Conservation (phyloP, 2,113 vertebrate species). For the Willisornis vidua region DNA sequence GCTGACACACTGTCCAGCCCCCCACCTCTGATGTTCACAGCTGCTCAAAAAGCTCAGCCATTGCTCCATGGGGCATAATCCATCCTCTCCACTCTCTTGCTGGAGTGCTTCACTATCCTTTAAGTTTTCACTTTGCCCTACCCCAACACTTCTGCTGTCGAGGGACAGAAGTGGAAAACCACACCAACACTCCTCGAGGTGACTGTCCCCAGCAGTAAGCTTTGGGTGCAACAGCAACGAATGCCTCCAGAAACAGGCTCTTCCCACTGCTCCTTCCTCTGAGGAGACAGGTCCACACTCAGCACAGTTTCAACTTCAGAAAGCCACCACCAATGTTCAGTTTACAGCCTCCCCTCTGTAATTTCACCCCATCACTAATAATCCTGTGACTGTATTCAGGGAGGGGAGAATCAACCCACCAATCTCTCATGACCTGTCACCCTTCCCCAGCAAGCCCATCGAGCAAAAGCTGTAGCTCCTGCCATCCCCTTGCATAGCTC, state of each 20-base stretch:
- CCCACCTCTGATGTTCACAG: background rate
- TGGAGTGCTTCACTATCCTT: background rate
- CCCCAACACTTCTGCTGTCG: background rate
- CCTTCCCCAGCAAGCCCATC: background rate
- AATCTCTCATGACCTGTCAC: background rate
- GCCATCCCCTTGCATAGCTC: accelerated
- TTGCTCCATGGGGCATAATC: background rate
- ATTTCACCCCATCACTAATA: conserved; percentile 30
- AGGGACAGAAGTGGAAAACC: background rate
- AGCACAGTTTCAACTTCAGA: background rate
- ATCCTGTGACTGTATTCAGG: conserved; percentile 3
- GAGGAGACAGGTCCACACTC: background rate
- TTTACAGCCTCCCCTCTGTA: conserved; percentile 38
- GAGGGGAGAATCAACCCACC: background rate
- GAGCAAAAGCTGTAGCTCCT: background rate
- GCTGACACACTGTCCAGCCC: background rate
- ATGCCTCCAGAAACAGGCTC: background rate
- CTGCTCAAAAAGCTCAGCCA: background rate
- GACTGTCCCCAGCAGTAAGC: background rate
- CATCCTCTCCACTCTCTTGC: background rate
- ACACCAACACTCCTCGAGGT: accelerated
- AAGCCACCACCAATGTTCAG: background rate
- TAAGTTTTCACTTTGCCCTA: background rate
- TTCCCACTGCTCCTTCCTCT: background rate
- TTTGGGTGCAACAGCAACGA: background rate